phyloP scores from a whole-genome alignment of 2,797 vertebrate genomes.

The Spinibarbus caldwelli region DNA sequence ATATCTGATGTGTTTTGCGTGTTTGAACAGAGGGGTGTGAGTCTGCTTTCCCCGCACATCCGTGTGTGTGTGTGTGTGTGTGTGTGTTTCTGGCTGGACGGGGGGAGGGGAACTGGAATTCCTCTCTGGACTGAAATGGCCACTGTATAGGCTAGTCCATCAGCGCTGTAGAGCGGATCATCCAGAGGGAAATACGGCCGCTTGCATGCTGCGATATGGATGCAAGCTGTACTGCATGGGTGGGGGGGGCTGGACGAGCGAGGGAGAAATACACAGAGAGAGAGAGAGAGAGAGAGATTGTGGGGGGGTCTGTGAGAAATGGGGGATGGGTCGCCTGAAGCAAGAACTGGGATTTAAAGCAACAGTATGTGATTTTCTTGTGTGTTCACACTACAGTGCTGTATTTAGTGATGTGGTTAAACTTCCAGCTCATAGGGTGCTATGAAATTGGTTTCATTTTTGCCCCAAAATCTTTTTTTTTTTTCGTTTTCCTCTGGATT shows the following conservation, averaged over 20 bases:
- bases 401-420: neutral
- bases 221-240: conserved; percentile 47
- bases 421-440: neutral
- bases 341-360: conserved; percentile 64
- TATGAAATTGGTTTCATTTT: no score
- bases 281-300: conserved; percentile 27
- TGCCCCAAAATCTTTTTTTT: no score
- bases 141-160: conserved; percentile 31
- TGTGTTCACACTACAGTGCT: neutral
- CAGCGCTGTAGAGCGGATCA: conserved; percentile 11
- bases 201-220: conserved; percentile 55
- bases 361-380: conserved; percentile 52
- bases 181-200: conserved; percentile 30
- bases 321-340: conserved; percentile 60
- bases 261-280: conserved; percentile 9
- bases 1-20: neutral
- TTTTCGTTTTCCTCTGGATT: no score
- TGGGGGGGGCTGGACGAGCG: conserved; percentile 38
- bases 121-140: conserved; percentile 47
- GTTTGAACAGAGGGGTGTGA: neutral
- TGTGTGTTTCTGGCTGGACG: conserved; percentile 36
- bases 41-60: neutral
- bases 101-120: conserved; percentile 40
- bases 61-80: conserved; percentile 30
- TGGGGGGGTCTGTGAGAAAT: conserved; percentile 47